A percentile compares a stretch with the other conserved stretches of the same genome.
These are phyloP conservation scores for Sminthurides bifidus DNA, from an alignment of 1,140 invertebrate species.

Conservation along the genomic window DNA sequence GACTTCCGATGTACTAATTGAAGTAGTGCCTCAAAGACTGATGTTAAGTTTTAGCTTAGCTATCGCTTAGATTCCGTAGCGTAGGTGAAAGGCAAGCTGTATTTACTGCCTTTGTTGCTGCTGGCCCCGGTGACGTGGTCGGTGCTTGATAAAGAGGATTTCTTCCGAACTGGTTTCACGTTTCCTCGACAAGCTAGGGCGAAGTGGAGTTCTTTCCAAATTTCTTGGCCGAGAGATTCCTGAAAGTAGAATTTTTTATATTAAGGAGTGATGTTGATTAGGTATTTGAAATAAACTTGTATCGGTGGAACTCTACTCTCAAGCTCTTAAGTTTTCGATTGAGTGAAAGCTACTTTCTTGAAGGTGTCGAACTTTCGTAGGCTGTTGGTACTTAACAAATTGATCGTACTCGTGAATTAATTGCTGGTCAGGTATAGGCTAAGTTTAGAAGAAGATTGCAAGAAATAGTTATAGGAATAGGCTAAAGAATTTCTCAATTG, in stretches of 20 bases:
- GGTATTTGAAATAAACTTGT: slow-evolving; percentile 6
- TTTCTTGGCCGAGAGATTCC: slow-evolving; percentile 16
- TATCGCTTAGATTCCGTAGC: no score
- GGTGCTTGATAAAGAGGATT: neutral
- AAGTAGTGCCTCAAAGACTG: no score
- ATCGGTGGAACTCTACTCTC: neutral
- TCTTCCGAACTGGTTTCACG: slow-evolving; percentile 36
- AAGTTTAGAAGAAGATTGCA: no score
- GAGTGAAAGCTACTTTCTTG: no score
- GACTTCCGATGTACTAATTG: no score
- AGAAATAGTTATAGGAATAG: no score
- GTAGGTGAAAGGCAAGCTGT: slow-evolving; percentile 9
- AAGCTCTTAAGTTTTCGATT: neutral
- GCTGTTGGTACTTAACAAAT: no score
- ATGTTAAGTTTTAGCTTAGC: no score
- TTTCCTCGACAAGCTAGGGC: slow-evolving; percentile 51
- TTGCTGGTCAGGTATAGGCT: no score
- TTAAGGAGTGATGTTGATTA: neutral
- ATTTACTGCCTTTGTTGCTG: neutral
- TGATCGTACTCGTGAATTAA: no score
- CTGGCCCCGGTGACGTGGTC: neutral
- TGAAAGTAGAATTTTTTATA: neutral
- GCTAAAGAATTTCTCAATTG: no score
- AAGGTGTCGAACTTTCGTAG: no score
- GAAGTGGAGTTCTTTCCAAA: slow-evolving; percentile 48